A percentile compares a stretch with the other conserved stretches of the same genome.
Evolutionary conservation across 2,888 invertebrate genomes (phyloP).

Genomic region (Acleris sparsana): DNA sequence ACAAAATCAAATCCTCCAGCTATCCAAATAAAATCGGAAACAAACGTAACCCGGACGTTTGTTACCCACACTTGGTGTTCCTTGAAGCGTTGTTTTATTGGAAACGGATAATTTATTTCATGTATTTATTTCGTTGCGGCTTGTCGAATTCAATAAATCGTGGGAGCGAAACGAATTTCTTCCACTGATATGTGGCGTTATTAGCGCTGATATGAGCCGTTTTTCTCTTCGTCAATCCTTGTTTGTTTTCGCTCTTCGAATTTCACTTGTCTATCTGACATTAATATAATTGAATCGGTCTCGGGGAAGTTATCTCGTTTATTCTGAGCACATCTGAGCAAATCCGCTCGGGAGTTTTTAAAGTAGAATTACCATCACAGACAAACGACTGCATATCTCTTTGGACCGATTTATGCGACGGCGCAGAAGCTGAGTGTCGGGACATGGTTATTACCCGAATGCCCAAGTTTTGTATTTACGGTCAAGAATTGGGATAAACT

Average conservation of each 20-base stretch:
- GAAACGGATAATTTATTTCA: slow-evolving; percentile 80
- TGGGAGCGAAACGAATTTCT: slow-evolving; percentile 59
- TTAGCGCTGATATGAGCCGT: slow-evolving; percentile 45
- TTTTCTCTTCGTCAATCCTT: slow-evolving; percentile 23
- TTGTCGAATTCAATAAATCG: slow-evolving; percentile 65
- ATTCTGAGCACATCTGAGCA: slow-evolving; percentile 9
- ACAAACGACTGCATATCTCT: slow-evolving; percentile 12
- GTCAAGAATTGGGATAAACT: slow-evolving; percentile 56
- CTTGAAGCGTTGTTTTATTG: slow-evolving; percentile 75
- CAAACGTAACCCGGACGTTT: slow-evolving; percentile 13
- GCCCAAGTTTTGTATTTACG: slow-evolving; percentile 49
- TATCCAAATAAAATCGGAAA: slow-evolving; percentile 46
- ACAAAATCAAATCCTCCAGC: slow-evolving; percentile 44
- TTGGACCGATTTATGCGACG: slow-evolving; percentile 36
- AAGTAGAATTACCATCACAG: slow-evolving; percentile 21
- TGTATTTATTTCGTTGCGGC: slow-evolving; percentile 76
- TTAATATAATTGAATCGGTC: slow-evolving; percentile 14
- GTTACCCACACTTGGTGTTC: slow-evolving; percentile 50
- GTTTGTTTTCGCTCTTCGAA: background rate
- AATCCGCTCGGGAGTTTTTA: slow-evolving; percentile 19
- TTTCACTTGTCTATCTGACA: background rate
- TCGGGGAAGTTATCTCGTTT: slow-evolving; percentile 28
- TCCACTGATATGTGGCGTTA: slow-evolving; percentile 49
- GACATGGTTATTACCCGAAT: slow-evolving; percentile 41
- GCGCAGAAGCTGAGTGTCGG: slow-evolving; percentile 39